Evolutionary conservation across 2,797 vertebrate species (phyloP).

Genomic region (Platalea minor): DNA sequence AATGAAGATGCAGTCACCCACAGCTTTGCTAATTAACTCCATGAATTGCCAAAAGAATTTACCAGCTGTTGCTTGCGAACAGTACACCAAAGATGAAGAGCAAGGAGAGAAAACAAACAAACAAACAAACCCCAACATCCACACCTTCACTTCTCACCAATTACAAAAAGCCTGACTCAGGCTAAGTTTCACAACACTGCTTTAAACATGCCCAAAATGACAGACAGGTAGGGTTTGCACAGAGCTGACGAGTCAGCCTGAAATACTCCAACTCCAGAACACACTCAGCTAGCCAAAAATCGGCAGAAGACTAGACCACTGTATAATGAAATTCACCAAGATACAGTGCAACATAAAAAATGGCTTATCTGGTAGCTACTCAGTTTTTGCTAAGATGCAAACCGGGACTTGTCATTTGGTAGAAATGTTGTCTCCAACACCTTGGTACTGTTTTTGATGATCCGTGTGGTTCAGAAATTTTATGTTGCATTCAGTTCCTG

Average conservation of each 20-base stretch:
- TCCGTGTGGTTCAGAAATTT: fast-evolving
- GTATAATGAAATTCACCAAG: not conserved
- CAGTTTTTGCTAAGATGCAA: not conserved
- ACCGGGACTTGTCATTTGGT: not conserved
- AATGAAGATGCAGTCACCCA: not conserved
- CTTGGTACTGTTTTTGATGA: not conserved
- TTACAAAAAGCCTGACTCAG: not conserved
- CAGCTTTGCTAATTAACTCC: not conserved
- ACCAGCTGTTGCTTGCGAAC: not conserved
- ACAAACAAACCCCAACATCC: not conserved
- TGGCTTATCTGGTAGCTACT: not conserved
- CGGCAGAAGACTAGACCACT: not conserved
- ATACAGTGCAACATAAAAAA: not conserved
- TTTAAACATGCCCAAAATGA: not conserved
- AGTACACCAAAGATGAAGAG: not conserved
- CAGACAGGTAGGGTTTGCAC: not conserved
- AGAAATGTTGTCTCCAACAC: not conserved
- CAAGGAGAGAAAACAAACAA: not conserved
- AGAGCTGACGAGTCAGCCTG: not conserved
- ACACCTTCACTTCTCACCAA: not conserved
- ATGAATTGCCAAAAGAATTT: not conserved
- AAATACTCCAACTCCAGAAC: not conserved
- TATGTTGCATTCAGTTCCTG: not conserved
- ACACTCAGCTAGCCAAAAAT: not conserved
- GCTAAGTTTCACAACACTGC: not conserved